Evolutionary conservation across 2,113 vertebrate genomes (phyloP).

Genomic region (Dicaeum eximium): DNA sequence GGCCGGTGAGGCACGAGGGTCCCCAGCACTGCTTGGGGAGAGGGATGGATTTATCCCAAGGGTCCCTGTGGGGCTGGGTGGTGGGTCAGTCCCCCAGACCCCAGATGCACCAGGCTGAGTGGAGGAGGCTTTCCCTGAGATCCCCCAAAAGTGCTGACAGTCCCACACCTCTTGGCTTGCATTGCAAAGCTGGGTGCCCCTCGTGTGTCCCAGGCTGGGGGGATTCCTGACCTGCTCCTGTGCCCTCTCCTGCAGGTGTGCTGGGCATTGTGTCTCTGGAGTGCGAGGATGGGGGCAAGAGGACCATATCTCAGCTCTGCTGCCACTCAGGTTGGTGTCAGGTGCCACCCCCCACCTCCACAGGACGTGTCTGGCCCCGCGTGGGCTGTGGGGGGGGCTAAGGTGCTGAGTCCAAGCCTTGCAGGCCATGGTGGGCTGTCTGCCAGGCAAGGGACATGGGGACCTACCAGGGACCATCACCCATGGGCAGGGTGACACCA

Average conservation of each 20-base stretch:
- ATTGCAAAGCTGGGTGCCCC: background rate
- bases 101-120: rapidly evolving
- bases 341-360: background rate
- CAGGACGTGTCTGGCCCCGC: rapidly evolving
- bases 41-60: background rate
- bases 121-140: background rate
- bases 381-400: rapidly evolving
- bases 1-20: conserved; percentile 71
- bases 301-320: conserved; percentile 75
- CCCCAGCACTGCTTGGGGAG: rapidly evolving
- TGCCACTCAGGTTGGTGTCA: conserved; percentile 85
- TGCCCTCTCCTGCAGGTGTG: conserved; percentile 71
- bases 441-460: background rate
- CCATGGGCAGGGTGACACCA: background rate
- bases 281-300: conserved; percentile 74
- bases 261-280: conserved; percentile 83
- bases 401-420: background rate
- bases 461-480: background rate
- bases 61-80: background rate
- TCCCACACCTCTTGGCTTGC: background rate
- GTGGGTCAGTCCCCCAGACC: background rate
- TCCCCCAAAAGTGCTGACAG: background rate
- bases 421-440: rapidly evolving
- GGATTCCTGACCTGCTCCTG: background rate
- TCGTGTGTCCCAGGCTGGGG: rapidly evolving